Conservation (phyloP, 2,113 vertebrate genomes). For the Myanophis thanlyinensis region DNA sequence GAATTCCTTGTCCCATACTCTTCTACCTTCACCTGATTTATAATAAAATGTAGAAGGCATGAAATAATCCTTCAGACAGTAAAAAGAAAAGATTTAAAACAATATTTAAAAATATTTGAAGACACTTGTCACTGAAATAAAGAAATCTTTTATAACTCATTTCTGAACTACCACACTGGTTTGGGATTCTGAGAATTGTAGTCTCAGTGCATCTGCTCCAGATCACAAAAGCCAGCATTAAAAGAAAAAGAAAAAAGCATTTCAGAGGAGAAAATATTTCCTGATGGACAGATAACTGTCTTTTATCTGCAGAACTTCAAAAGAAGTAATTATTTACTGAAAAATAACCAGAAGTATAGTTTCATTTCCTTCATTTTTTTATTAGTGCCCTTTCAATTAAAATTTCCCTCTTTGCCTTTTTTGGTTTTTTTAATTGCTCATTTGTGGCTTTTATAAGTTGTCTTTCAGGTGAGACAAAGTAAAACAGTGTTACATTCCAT, state of each 20-base stretch:
- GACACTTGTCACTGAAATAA: background rate
- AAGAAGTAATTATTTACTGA: conserved; percentile 52
- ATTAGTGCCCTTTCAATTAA: conserved; percentile 45
- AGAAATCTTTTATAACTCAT: background rate
- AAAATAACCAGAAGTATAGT: background rate
- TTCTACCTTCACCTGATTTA: background rate
- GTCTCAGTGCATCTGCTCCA: background rate
- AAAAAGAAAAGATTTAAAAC: background rate
- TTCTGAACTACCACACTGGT: background rate
- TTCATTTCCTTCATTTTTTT: conserved; percentile 43
- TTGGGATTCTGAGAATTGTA: background rate
- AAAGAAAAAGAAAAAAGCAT: conserved; percentile 41
- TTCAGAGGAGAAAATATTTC: conserved; percentile 54
- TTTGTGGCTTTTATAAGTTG: conserved; percentile 52
- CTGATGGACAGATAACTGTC: conserved; percentile 38
- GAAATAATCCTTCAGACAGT: background rate
- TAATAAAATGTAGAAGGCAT: background rate
- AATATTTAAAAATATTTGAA: background rate
- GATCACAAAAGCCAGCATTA: conserved; percentile 23
- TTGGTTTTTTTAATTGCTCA: conserved; percentile 24
- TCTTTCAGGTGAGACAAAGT: conserved; percentile 62
- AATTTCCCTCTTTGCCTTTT: background rate
- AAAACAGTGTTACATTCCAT: conserved; percentile 71
- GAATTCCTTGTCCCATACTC: background rate
- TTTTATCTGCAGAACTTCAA: conserved; percentile 11